phyloP scores from a whole-genome alignment of 2,888 invertebrate species.

The Neoaliturus tenellus region DNA sequence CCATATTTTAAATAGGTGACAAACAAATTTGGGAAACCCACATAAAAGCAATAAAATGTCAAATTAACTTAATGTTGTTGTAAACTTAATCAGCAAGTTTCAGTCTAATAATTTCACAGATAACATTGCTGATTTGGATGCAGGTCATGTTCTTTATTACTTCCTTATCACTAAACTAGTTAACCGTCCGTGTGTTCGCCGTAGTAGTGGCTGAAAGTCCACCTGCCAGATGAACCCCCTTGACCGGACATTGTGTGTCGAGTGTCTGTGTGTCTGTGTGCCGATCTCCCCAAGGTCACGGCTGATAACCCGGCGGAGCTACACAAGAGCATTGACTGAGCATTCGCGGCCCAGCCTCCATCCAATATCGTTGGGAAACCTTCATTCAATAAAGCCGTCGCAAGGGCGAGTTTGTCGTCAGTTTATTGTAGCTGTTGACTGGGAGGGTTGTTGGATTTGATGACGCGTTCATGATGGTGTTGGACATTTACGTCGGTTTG shows the following conservation, averaged over 20 bases:
- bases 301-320: neutral
- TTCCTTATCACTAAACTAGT: neutral
- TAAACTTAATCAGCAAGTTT: neutral
- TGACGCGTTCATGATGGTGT: neutral
- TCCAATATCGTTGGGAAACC: neutral
- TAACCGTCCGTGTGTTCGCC: neutral
- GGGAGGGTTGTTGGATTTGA: neutral
- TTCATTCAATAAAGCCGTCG: neutral
- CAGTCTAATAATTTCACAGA: neutral
- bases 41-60: no score
- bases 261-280: neutral
- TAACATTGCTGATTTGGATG: neutral
- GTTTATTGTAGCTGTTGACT: neutral
- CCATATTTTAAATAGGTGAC: no score
- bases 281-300: neutral
- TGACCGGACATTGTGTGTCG: neutral
- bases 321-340: neutral
- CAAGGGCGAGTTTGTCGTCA: neutral
- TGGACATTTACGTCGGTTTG: neutral
- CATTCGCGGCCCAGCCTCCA: neutral
- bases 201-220: neutral
- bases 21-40: no score
- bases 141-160: neutral
- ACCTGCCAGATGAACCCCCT: neutral
- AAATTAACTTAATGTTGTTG: no score